Conservation (phyloP, 2,888 invertebrate genomes). For the Craniophora ligustri region DNA sequence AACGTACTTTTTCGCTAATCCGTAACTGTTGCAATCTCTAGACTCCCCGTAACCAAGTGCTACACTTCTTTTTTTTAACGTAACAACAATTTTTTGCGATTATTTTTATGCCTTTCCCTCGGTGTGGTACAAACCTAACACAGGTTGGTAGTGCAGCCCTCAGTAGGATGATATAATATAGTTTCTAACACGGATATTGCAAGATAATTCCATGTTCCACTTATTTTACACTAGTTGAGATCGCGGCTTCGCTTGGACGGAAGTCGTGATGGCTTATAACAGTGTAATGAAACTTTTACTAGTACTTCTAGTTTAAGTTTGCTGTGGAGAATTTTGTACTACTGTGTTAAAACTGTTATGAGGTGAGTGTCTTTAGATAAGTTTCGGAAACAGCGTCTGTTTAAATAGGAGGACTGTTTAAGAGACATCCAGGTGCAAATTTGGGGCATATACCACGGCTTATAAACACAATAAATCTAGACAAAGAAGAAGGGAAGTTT, state of each 20-base stretch:
- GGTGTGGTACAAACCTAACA: constrained; percentile 54
- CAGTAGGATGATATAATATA: constrained; percentile 77
- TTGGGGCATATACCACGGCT: too few relatives aligned
- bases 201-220: constrained; percentile 74
- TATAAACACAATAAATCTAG: too few relatives aligned
- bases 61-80: constrained; percentile 11
- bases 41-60: constrained; percentile 10
- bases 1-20: constrained; percentile 37
- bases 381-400: constrained; percentile 8
- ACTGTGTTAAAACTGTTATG: constrained; percentile 16
- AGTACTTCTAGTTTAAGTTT: constrained; percentile 24
- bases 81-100: constrained; percentile 12
- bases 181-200: constrained; percentile 76
- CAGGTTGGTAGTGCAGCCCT: constrained; percentile 67
- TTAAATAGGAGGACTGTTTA: neutral
- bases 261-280: constrained; percentile 50
- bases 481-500: too few relatives aligned
- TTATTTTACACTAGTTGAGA: constrained; percentile 67
- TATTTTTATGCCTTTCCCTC: constrained; percentile 33
- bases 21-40: constrained; percentile 5
- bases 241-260: constrained; percentile 49
- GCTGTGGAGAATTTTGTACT: constrained; percentile 9
- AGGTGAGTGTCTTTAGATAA: constrained; percentile 9
- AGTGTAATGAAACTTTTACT: constrained; percentile 43
- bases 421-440: too few relatives aligned